Base-by-base conservation (phyloP, 1,140 invertebrate genomes). In the Musca domestica region DNA sequence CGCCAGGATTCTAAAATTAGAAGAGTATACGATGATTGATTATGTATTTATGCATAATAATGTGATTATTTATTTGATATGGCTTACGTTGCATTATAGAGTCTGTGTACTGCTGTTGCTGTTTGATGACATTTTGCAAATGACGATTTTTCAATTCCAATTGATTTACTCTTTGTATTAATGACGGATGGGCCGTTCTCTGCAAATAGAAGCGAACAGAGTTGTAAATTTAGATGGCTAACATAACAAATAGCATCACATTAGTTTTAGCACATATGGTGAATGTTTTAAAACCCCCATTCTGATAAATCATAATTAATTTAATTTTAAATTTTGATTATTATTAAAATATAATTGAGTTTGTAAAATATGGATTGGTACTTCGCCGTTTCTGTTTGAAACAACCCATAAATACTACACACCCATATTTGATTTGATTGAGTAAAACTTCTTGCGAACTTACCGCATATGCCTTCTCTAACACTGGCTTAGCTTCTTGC, bases 21-120 rank as follows among this genome's bases (percentile, higher is more conserved):
- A 49, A 15, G 19, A 17, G 19, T 54, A 56, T 12, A 56, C 3
- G 15, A 3, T 2, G 10, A 46, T 46, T 9, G 9, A 10, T 58
- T n/a, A 46, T 9, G 9, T 17, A 23, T 20, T 66, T 49, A 47
- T n/a, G 25, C 0, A 48, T 17, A 65, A 48, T 7, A 46, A 22
- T 27, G 19, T 22, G 14, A 47, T 47, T 30, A 7, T 46, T 48
- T 22, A n/a, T n/a, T 47, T 19, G 15, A 47, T 15, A 54, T n/a
- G 10, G 83, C 86, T 87, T 77, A 91, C 90, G 86, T 78, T 89
- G 86, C 68, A 90, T 80, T 41, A 89, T 79, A 74, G 85, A 84
- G 74, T 91, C 88, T 10, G 86, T 85, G 67, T 88, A 84, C 19
- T 86, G 84, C 68, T 90, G 88, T 68, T 90, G 88, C 56, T 88